These are phyloP conservation scores for Pitangus sulphuratus DNA, from an alignment of 2,797 vertebrate genomes.

Conservation along the genomic window DNA sequence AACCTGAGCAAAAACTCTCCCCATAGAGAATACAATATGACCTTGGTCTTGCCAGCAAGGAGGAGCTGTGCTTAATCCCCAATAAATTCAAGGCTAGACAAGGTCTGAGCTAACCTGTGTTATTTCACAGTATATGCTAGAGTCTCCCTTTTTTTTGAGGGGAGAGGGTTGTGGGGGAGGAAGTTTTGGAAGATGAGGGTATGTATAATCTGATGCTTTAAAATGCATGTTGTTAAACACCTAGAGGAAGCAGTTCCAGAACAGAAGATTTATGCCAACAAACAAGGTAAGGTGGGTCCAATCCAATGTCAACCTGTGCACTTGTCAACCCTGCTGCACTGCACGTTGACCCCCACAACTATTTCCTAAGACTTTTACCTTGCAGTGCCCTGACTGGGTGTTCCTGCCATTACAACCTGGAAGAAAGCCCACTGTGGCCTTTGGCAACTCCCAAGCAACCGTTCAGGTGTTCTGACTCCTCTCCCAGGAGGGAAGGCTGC, in stretches of 20 bases:
- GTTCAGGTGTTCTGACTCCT: too few relatives aligned
- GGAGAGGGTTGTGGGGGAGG: not conserved
- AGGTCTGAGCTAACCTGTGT: not conserved
- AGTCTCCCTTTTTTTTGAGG: rapidly evolving
- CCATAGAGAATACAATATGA: not conserved
- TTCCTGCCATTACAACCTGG: not conserved
- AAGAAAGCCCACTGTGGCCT: not conserved
- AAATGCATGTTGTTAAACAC: not conserved
- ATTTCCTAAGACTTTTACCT: not conserved
- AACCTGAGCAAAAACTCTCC: not conserved
- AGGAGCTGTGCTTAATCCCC: not conserved
- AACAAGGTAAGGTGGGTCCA: rapidly evolving
- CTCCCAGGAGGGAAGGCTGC: rapidly evolving
- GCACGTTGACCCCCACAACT: rapidly evolving
- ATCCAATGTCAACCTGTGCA: rapidly evolving
- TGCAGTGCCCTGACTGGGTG: not conserved
- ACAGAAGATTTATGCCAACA: not conserved
- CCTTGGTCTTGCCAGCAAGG: not conserved
- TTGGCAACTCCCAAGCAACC: not conserved
- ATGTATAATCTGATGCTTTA: not conserved
- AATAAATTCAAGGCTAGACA: not conserved
- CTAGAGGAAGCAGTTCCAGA: not conserved
- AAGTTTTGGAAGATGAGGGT: not conserved
- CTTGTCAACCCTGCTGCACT: not conserved
- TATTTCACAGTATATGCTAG: not conserved